These are phyloP conservation scores for Zaprionus camerounensis DNA, from an alignment of 1,140 invertebrate species.

Conservation along the genomic window DNA sequence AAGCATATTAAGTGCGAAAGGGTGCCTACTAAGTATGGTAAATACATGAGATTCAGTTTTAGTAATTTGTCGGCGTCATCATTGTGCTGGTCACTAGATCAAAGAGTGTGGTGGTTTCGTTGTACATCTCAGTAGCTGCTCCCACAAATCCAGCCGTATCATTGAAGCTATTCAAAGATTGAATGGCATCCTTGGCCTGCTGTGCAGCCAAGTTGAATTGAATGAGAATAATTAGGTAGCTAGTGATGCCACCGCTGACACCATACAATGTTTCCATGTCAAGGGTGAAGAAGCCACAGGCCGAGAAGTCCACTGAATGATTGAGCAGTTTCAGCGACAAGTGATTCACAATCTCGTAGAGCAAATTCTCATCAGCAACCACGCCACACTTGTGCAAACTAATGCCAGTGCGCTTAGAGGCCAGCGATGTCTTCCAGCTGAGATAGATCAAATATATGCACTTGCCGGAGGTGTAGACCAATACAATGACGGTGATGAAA, in stretches of 20 bases:
- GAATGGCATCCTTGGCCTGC: conserved; percentile 78
- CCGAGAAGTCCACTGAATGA: conserved; percentile 82
- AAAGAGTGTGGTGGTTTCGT: conserved; percentile 45
- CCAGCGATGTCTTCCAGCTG: conserved; percentile 82
- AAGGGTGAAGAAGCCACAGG: conserved; percentile 82
- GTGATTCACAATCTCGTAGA: conserved; percentile 83
- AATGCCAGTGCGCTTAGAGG: conserved; percentile 81
- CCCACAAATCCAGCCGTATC: conserved; percentile 66
- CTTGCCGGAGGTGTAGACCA: conserved; percentile 80
- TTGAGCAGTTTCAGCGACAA: conserved; percentile 81
- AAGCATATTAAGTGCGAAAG: conserved; percentile 45
- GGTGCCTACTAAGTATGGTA: conserved; percentile 33
- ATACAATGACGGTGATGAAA: conserved; percentile 66
- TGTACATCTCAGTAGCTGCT: conserved; percentile 61
- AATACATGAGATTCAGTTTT: not conserved
- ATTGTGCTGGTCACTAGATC: conserved; percentile 59
- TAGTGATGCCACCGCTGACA: conserved; percentile 83
- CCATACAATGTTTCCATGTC: conserved; percentile 84
- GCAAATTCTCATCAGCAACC: conserved; percentile 78
- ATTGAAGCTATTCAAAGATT: conserved; percentile 66
- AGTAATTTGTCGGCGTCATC: conserved; percentile 53
- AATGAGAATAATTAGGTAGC: conserved; percentile 82
- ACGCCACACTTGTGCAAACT: conserved; percentile 81
- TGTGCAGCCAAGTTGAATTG: conserved; percentile 84
- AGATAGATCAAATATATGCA: conserved; percentile 82